Conservation (phyloP, 2,888 invertebrate genomes). For the Drosophila nigricruria region DNA sequence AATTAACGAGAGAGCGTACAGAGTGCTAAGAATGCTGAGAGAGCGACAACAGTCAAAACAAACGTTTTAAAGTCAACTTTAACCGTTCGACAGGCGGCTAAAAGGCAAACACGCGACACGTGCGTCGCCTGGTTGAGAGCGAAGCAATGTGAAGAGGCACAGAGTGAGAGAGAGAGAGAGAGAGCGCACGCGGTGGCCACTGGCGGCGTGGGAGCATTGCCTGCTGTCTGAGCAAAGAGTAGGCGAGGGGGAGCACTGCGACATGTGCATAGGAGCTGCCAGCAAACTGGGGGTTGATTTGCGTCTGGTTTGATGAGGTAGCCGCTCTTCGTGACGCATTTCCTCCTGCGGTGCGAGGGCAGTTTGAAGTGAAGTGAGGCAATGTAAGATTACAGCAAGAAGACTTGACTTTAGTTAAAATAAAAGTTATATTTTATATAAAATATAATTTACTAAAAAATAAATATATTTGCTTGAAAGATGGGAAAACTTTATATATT, state of each 20-base stretch:
- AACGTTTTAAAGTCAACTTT: constrained; percentile 34
- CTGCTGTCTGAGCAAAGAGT: constrained; percentile 22
- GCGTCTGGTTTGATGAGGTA: constrained; percentile 19
- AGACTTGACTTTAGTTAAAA: neutral
- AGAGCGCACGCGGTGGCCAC: neutral
- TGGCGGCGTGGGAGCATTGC: constrained; percentile 29
- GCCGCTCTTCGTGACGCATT: constrained; percentile 61
- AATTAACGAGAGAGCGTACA: constrained; percentile 3
- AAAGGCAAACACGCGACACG: constrained; percentile 75
- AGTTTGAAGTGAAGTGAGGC: neutral
- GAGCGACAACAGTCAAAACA: constrained; percentile 48
- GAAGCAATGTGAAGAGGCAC: neutral
- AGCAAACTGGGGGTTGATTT: constrained; percentile 35
- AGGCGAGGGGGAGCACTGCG: neutral
- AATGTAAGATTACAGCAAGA: neutral
- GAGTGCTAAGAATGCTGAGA: neutral
- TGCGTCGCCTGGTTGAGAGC: constrained; percentile 35
- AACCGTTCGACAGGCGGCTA: constrained; percentile 49
- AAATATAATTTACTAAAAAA: neutral
- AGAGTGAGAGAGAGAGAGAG: neutral
- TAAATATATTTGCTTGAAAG: neutral
- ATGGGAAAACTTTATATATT: too few species aligned
- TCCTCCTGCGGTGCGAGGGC: constrained; percentile 59
- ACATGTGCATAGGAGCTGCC: constrained; percentile 29
- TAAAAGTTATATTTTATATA: neutral